phyloP scores from a whole-genome alignment of 2,888 invertebrate genomes.

The Drosophila formosana region DNA sequence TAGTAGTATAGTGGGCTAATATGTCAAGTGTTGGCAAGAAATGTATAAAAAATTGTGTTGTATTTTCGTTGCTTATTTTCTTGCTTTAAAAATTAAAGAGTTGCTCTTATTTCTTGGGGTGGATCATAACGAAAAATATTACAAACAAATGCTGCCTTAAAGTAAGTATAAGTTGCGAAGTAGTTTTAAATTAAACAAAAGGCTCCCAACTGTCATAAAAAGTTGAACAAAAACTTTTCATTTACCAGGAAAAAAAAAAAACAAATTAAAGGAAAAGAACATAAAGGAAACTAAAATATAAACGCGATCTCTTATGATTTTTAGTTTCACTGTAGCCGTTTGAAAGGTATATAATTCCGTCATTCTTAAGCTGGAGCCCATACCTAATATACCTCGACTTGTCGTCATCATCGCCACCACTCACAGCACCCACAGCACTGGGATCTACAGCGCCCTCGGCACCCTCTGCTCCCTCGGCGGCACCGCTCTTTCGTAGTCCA shows the following conservation, averaged over 20 bases:
- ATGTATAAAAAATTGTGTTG: constrained; percentile 13
- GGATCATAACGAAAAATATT: constrained; percentile 17
- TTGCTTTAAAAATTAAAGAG: constrained; percentile 21
- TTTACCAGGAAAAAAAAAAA: constrained; percentile 3
- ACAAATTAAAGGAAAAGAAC: background rate
- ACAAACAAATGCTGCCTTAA: constrained; percentile 41
- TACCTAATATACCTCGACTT: constrained; percentile 94
- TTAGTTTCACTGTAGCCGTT: constrained; percentile 49
- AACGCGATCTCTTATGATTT: constrained; percentile 56
- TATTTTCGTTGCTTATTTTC: constrained; percentile 6
- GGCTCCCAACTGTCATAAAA: constrained; percentile 20
- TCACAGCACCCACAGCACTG: constrained; percentile 76
- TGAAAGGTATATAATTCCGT: constrained; percentile 82
- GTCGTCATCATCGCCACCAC: constrained; percentile 91
- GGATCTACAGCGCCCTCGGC: constrained; percentile 62
- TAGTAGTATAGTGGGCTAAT: constrained; percentile 18
- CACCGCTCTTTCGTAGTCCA: constrained; percentile 90
- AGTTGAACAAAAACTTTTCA: constrained; percentile 29
- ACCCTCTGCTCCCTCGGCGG: constrained; percentile 83
- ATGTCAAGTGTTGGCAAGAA: constrained; percentile 15
- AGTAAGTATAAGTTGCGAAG: constrained; percentile 17
- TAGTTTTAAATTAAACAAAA: constrained; percentile 21
- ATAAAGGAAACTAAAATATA: constrained; percentile 42
- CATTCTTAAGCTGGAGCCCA: constrained; percentile 87
- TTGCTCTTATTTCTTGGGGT: constrained; percentile 9